Percentiles rank a stretch among this genome's conserved stretches.
phyloP scores from a whole-genome alignment of 92 coral and sea anemone species.

The Umimayanthus chanpuru region DNA sequence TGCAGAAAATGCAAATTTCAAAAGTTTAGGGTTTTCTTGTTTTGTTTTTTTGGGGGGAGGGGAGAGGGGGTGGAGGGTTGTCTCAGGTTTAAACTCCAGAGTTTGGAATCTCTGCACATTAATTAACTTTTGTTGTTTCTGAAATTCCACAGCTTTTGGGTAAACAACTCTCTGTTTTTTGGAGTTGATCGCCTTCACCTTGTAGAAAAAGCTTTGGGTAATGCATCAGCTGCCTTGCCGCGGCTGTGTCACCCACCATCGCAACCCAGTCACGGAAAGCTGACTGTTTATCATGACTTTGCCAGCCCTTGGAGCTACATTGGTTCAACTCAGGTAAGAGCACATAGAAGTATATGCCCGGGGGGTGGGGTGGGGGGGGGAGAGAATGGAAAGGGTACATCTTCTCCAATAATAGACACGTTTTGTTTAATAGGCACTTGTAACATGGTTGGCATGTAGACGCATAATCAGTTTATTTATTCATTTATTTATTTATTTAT shows the following conservation, averaged over 20 bases:
- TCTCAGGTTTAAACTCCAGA: too few relatives aligned
- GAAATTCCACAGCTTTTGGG: conserved; percentile 74
- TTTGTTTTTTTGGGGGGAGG: too few relatives aligned
- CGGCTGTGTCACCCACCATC: conserved; percentile 71
- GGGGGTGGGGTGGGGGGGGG: neutral
- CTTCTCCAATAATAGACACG: too few relatives aligned
- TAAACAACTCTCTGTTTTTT: conserved; percentile 74
- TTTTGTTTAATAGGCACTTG: too few relatives aligned
- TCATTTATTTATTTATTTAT: too few relatives aligned
- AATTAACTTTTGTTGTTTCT: neutral
- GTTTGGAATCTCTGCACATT: too few relatives aligned
- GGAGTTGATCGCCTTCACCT: conserved; percentile 92
- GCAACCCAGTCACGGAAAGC: conserved; percentile 66
- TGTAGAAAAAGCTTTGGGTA: conserved; percentile 83
- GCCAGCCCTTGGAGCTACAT: conserved; percentile 97
- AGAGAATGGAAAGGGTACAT: too few relatives aligned
- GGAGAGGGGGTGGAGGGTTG: neutral
- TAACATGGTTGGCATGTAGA: too few relatives aligned
- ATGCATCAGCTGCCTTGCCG: conserved; percentile 57
- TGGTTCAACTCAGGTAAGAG: conserved; percentile 91
- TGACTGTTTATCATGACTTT: conserved; percentile 91
- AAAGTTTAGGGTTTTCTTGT: too few relatives aligned
- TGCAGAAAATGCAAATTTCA: too few relatives aligned
- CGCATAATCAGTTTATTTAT: too few relatives aligned
- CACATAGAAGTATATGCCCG: neutral